Evolutionary conservation across 2,113 vertebrate genomes (phyloP).

Genomic region (Garra rufa): DNA sequence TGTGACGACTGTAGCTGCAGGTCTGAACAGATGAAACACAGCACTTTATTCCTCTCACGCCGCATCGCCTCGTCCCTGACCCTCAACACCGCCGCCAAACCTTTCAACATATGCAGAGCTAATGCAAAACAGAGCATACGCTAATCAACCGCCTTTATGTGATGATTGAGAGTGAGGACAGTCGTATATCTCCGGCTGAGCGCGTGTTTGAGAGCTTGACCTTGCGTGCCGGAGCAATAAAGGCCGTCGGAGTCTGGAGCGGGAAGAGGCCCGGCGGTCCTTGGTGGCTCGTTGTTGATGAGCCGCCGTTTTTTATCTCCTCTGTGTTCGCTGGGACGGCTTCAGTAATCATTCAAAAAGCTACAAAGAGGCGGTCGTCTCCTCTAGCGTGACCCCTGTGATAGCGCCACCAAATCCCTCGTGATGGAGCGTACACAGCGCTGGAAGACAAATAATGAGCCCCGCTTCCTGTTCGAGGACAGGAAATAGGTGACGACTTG

Average conservation of each 20-base stretch:
- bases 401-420: neutral
- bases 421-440: neutral
- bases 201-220: conserved; percentile 46
- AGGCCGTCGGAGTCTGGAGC: conserved; percentile 14
- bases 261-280: conserved; percentile 25
- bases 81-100: neutral
- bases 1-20: too few species aligned
- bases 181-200: conserved; percentile 36
- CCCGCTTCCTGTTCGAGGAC: neutral
- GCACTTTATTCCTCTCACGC: too few species aligned
- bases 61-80: neutral
- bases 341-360: conserved; percentile 51
- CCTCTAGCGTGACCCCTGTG: conserved; percentile 46
- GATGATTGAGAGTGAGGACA: conserved; percentile 29
- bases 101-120: neutral
- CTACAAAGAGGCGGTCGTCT: conserved; percentile 46
- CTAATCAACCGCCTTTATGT: conserved; percentile 25
- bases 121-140: neutral
- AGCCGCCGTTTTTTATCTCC: conserved; percentile 47
- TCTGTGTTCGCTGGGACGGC: conserved; percentile 16
- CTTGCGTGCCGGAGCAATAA: conserved; percentile 33
- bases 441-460: neutral
- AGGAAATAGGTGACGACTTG: neutral
- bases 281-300: conserved; percentile 28
- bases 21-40: too few species aligned